phyloP scores from a whole-genome alignment of 2,797 vertebrate species.

The Gymnoscopelus microlampas region DNA sequence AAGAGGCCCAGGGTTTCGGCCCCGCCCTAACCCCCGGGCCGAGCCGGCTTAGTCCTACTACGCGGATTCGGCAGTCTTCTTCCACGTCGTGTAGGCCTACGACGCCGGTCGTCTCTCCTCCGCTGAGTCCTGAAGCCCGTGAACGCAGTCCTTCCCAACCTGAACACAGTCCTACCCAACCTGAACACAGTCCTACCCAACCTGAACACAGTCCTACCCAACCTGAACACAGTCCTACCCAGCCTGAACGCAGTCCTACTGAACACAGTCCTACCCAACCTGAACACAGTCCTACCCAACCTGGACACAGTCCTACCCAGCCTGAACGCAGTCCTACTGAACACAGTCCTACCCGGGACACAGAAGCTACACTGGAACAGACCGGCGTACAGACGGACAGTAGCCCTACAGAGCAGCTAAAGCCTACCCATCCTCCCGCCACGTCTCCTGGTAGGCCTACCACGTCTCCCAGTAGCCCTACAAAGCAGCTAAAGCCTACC shows the following conservation, averaged over 20 bases:
- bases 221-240: neutral
- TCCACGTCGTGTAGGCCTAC: no score
- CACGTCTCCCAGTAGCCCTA: no score
- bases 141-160: no score
- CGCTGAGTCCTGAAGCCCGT: slow-evolving; percentile 15
- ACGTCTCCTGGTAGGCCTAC: neutral
- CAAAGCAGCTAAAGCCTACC: neutral
- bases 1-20: no score
- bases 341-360: neutral
- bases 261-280: no score
- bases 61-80: no score
- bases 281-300: no score
- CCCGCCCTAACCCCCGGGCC: no score
- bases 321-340: neutral
- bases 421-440: neutral
- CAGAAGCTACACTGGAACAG: slow-evolving; percentile 56
- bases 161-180: neutral
- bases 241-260: no score
- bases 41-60: no score
- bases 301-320: no score
- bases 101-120: neutral
- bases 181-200: neutral
- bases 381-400: slow-evolving; percentile 25
- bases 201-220: no score
- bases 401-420: neutral